These are phyloP conservation scores for Apamea sordens DNA, from an alignment of 2,888 invertebrate species.

Conservation along the genomic window DNA sequence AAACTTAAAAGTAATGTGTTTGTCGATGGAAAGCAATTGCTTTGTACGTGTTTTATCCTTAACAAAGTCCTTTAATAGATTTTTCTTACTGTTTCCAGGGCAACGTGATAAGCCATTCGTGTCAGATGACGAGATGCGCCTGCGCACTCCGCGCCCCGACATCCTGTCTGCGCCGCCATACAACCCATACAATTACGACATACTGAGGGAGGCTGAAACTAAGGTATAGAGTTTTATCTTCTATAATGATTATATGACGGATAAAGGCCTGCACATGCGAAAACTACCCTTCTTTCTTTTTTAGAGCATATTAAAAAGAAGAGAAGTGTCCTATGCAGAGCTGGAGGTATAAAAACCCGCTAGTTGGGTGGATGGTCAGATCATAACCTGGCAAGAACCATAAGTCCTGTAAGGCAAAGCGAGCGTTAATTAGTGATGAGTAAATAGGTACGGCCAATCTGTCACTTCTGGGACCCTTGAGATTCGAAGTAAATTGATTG, in stretches of 20 bases:
- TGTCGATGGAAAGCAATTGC: too few relatives aligned
- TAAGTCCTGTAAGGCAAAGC: not conserved
- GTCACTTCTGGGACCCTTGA: not conserved
- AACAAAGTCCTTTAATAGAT: not conserved
- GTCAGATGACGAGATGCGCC: slow-evolving; percentile 91
- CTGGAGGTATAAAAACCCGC: not conserved
- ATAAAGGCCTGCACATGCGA: not conserved
- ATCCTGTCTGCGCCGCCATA: slow-evolving; percentile 90
- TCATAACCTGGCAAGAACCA: not conserved
- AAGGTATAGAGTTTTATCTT: slow-evolving; percentile 71
- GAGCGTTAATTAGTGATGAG: not conserved
- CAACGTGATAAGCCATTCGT: slow-evolving; percentile 94
- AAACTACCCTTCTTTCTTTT: too few relatives aligned
- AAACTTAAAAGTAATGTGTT: not conserved
- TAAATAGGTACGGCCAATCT: not conserved
- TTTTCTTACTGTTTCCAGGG: slow-evolving; percentile 80
- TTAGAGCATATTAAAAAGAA: not conserved
- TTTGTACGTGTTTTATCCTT: too few relatives aligned
- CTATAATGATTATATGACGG: not conserved
- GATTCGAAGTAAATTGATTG: not conserved
- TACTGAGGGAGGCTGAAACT: slow-evolving; percentile 82
- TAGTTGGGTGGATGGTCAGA: not conserved
- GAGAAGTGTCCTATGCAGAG: not conserved
- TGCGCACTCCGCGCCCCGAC: slow-evolving; percentile 93
- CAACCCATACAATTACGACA: slow-evolving; percentile 82